These are phyloP conservation scores for Hypomesus transpacificus DNA, from an alignment of 2,113 vertebrate genomes.

Conservation along the genomic window DNA sequence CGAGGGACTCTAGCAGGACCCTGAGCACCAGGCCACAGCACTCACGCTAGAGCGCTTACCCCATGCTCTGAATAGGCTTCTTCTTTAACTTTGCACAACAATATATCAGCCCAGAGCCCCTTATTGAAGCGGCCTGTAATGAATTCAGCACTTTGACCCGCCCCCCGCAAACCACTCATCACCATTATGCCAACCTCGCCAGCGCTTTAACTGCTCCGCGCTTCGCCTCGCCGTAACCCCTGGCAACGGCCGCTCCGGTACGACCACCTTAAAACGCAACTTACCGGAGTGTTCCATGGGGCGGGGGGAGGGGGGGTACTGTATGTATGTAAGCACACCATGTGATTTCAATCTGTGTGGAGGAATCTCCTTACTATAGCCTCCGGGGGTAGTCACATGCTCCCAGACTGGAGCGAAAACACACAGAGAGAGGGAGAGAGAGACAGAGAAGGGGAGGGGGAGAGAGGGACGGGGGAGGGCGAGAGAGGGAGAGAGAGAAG, in stretches of 20 bases:
- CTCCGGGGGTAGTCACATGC: conserved; percentile 9
- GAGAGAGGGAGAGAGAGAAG: background rate
- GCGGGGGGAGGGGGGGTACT: background rate
- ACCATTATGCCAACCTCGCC: conserved; percentile 40
- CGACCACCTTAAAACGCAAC: background rate
- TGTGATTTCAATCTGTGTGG: background rate
- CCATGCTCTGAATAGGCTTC: conserved; percentile 68
- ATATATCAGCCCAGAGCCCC: conserved; percentile 59
- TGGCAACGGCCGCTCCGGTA: conserved; percentile 43
- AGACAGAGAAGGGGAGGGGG: background rate
- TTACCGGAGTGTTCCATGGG: too few species aligned
- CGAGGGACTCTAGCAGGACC: conserved; percentile 60
- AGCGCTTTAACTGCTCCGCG: conserved; percentile 53
- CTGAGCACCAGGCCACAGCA: conserved; percentile 68
- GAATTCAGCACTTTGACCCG: conserved; percentile 73
- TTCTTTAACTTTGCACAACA: conserved; percentile 75
- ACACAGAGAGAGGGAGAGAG: too few species aligned
- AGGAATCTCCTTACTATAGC: background rate
- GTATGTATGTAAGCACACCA: background rate
- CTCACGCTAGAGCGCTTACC: conserved; percentile 70
- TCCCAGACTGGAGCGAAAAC: conserved; percentile 16
- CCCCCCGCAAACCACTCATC: conserved; percentile 54
- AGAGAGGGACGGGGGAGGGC: too few species aligned
- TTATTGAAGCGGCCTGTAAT: conserved; percentile 63
- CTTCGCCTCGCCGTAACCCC: conserved; percentile 39